Evolutionary conservation across 2,888 invertebrate genomes (phyloP).

Genomic region (Watsonalla binaria): DNA sequence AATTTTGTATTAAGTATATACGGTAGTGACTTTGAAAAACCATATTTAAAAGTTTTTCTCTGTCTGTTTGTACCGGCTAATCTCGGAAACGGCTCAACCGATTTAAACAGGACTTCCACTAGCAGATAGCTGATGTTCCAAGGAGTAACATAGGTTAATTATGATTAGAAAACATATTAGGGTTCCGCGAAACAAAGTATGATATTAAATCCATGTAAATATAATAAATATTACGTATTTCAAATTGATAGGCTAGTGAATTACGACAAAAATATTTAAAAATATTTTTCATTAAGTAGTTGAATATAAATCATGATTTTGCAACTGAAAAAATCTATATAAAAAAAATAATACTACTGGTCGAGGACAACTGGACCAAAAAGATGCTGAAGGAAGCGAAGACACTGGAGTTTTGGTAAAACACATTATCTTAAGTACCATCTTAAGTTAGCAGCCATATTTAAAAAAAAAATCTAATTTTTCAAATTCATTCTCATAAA

Average conservation of each 20-base stretch:
- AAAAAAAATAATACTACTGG: constrained; percentile 30
- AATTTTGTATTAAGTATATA: too few relatives aligned
- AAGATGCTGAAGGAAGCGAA: constrained; percentile 24
- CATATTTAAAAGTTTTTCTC: too few relatives aligned
- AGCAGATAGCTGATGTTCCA: too few relatives aligned
- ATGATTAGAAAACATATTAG: too few relatives aligned
- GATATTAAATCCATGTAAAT: too few relatives aligned
- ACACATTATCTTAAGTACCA: constrained; percentile 46
- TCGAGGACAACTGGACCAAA: constrained; percentile 27
- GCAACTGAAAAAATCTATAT: constrained; percentile 33
- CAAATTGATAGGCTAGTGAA: background rate
- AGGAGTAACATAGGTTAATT: too few relatives aligned
- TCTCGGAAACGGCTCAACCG: too few relatives aligned
- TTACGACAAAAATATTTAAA: background rate
- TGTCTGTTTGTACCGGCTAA: too few relatives aligned
- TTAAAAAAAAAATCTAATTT: constrained; percentile 3
- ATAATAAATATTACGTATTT: background rate
- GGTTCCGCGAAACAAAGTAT: too few relatives aligned
- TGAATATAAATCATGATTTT: constrained; percentile 9
- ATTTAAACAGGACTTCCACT: too few relatives aligned
- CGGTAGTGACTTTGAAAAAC: too few relatives aligned
- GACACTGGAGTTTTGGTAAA: constrained; percentile 55
- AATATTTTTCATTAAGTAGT: too few relatives aligned
- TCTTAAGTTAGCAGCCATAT: constrained; percentile 61
- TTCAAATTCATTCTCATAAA: constrained; percentile 5